Base-by-base conservation (phyloP, 2,797 vertebrate genomes). In the Cygnus olor region DNA sequence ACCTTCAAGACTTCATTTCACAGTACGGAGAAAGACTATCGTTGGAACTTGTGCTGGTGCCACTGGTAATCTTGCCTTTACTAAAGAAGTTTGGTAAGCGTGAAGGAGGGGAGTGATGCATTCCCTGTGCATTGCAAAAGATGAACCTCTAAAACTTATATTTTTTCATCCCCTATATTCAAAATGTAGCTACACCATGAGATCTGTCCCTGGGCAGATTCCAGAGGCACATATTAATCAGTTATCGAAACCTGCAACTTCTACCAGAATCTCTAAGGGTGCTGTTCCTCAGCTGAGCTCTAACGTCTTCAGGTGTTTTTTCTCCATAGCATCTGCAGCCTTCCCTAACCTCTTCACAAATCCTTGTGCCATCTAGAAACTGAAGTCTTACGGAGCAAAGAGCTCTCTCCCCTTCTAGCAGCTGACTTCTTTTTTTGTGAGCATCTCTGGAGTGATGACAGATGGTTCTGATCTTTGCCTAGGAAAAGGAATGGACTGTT, bases 1-100 rank as follows among this genome's bases (percentile, higher is more conserved):
- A 96, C 60, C 40, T 57, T 85, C 44, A 53, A 88, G 68, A 30
- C 53, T 95, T 79, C 32, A 38, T 73, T 90, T 87, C 68, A 79
- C 80, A 68, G 57, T 57, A 73, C 21, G 60, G 74, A 94, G 51
- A 89, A 90, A 85, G 80, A 38, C 30, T 51, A 42, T 63, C 63
- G 9, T 47, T 90, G 38, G 54, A 94, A 64, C 27, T 72, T 56
- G 66, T 70, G 34, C 3, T 42, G 51, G 18, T 93, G 34, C 25
- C 73, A 76, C 24, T 54, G 18, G 34, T 72, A 80, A 47, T 32
- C 27, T 76, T 73, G 69, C 32, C 60, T 84, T 79, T 65, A 34
- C 24, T 80, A 61, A 21, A 36, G 30, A 30, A 1, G 3, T 80
- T 14, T 66, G 34, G 36, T 66, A 76, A 10, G 1, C 15, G 4